Base-by-base conservation (phyloP, 1,140 invertebrate species). In the Octopus sinensis region DNA sequence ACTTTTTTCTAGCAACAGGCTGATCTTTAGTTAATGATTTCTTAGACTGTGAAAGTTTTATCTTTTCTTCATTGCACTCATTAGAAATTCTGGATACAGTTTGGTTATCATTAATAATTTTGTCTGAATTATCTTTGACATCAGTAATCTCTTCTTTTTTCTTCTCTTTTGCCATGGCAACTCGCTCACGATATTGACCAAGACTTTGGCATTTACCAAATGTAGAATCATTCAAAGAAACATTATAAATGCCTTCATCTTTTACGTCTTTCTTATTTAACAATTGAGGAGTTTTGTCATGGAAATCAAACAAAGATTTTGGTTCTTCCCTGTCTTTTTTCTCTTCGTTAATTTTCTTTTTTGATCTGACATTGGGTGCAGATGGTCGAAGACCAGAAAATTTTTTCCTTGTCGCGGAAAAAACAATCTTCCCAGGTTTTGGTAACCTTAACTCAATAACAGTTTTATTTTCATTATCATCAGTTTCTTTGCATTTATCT, bases 361-460 rank as follows among this genome's bases (percentile, higher is more conserved):
- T 73, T 12, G 68, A 73, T 73, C 68, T 73, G 5, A 17, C 68
- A 5, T 73, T 73, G 17, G 6, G 68, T 0, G 68, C 17, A 73
- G 68, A 73, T 6, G 13, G 68, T n/a, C 68, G 68, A 17, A 73
- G 4, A 73, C 68, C 68, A 10, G 68, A 13, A 73, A 73, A 6
- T 1, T 73, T 73, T 17, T 73, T 73, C 68, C 68, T 9, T 17
- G 13, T 17, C 17, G 68, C 68, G 6, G 68, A 73, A 73, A 73
- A 73, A 73, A 73, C 6, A 73, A 73, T 12, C 68, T 73, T 73
- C 17, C 68, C 68, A 12, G 68, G 68, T 73, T 73, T 73, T 73
- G 68, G 68, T 23, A 73, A 73, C 30, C 13, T 73, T 13, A 73
- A 23, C 30, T 73, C 68, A 13, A 73, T 23, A 6, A 73, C 68